These are phyloP conservation scores for Oncorhynchus tshawytscha DNA, from an alignment of 2,113 vertebrate genomes.

Conservation along the genomic window DNA sequence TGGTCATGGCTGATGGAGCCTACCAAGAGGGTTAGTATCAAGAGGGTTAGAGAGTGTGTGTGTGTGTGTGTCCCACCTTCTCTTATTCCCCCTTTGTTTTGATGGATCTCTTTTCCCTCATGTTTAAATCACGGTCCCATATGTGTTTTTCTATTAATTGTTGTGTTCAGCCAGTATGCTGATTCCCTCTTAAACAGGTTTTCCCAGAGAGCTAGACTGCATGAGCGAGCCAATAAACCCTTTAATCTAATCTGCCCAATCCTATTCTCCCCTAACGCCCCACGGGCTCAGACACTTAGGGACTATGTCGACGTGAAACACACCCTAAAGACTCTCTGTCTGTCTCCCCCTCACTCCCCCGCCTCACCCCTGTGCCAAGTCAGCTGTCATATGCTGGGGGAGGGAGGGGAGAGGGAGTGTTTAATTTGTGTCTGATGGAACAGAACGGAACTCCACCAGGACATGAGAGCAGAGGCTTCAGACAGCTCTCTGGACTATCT, in stretches of 20 bases:
- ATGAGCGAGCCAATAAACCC: constrained; percentile 3
- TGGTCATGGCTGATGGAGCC: constrained; percentile 96
- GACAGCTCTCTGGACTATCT: constrained; percentile 2
- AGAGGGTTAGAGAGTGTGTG: constrained; percentile 72
- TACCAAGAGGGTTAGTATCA: constrained; percentile 89
- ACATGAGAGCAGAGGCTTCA: constrained; percentile 23
- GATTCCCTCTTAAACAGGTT: constrained; percentile 8
- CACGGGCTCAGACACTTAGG: constrained; percentile 6
- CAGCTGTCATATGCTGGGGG: neutral
- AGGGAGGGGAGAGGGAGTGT: neutral
- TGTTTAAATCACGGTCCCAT: constrained; percentile 2
- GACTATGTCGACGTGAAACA: constrained; percentile 22
- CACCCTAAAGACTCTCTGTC: constrained; percentile 4
- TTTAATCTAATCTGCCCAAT: constrained; percentile 29
- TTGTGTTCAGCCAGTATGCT: neutral
- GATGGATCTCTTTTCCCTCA: constrained; percentile 3
- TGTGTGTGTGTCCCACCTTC: neutral
- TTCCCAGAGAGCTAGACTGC: neutral
- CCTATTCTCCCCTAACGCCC: neutral
- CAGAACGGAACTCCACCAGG: constrained; percentile 25
- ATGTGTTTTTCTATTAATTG: neutral
- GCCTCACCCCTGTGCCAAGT: constrained; percentile 7
- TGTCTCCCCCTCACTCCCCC: neutral
- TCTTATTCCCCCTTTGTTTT: neutral
- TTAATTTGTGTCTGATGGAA: constrained; percentile 26